Percentiles rank a stretch among this genome's conserved stretches.
Evolutionary conservation across 2,797 vertebrate genomes (phyloP).

Genomic region (Phylloscopus collybita): DNA sequence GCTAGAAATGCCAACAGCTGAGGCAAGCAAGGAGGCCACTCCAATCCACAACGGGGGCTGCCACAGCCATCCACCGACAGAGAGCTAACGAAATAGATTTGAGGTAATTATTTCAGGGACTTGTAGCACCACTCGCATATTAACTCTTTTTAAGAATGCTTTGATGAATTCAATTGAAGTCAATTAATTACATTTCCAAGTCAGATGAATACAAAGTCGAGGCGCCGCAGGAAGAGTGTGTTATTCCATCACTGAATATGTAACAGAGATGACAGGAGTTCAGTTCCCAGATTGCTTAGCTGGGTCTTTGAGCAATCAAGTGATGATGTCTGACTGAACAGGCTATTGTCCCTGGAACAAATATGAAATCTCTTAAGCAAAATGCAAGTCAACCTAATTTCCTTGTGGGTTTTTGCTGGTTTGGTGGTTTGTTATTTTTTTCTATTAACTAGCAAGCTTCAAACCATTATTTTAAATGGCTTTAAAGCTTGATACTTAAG

Average conservation of each 20-base stretch:
- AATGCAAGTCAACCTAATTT: conserved; percentile 52
- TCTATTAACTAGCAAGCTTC: conserved; percentile 2
- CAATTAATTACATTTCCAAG: conserved; percentile 74
- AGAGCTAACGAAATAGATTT: conserved; percentile 39
- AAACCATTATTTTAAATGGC: not conserved
- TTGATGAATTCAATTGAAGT: conserved; percentile 70
- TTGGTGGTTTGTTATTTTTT: not conserved
- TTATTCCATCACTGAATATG: conserved; percentile 51
- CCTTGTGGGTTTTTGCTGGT: not conserved
- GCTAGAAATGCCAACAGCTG: conserved; percentile 52
- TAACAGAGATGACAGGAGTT: conserved; percentile 58
- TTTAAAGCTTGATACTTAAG: conserved; percentile 33
- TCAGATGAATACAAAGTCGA: conserved; percentile 61
- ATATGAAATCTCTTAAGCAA: conserved; percentile 56
- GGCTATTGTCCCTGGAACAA: conserved; percentile 47
- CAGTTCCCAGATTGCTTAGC: conserved; percentile 56
- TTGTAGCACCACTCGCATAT: conserved; percentile 50
- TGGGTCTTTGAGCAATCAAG: conserved; percentile 67
- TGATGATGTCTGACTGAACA: conserved; percentile 70
- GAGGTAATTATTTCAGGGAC: conserved; percentile 55
- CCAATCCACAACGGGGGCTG: not conserved
- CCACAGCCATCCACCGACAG: not conserved
- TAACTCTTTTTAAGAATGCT: conserved; percentile 63
- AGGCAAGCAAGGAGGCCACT: conserved; percentile 48
- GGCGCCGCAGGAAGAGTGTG: conserved; percentile 21